Percentiles rank a stretch among this genome's conserved stretches.
These are phyloP conservation scores for Sigmodon hispidus DNA, from an alignment of 2,113 vertebrate species.

Conservation along the genomic window DNA sequence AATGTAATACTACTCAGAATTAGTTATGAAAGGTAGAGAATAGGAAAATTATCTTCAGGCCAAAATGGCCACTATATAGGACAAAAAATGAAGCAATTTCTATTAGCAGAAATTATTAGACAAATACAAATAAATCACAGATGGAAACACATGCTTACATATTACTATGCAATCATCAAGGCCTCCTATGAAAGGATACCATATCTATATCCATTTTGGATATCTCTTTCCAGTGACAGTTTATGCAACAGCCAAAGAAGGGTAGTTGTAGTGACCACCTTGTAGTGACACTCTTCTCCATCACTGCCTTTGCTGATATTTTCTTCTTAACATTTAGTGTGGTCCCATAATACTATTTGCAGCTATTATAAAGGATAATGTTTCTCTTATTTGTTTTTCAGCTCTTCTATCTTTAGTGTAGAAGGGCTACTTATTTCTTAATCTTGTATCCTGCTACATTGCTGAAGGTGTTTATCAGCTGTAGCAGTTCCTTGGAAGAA, in stretches of 20 bases:
- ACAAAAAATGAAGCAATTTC: neutral
- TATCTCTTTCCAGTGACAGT: neutral
- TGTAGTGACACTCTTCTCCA: neutral
- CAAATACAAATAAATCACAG: neutral
- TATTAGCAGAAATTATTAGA: neutral
- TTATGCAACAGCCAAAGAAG: neutral
- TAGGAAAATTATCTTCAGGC: neutral
- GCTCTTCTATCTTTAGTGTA: too few species aligned
- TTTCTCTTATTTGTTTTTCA: too few species aligned
- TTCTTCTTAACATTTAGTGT: neutral
- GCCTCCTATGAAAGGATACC: neutral
- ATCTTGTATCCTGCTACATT: too few species aligned
- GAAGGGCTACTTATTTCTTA: too few species aligned
- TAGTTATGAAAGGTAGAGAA: neutral
- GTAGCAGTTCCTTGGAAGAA: too few species aligned
- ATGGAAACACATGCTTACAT: neutral
- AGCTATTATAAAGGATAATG: too few species aligned
- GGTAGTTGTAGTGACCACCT: neutral
- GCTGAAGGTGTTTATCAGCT: too few species aligned
- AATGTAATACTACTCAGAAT: neutral
- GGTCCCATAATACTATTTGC: fast-evolving
- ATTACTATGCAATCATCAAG: neutral
- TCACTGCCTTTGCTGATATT: neutral
- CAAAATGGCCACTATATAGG: neutral
- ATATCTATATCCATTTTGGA: neutral